phyloP scores from a whole-genome alignment of 2,113 vertebrate species.

The Lampris megalopsis region DNA sequence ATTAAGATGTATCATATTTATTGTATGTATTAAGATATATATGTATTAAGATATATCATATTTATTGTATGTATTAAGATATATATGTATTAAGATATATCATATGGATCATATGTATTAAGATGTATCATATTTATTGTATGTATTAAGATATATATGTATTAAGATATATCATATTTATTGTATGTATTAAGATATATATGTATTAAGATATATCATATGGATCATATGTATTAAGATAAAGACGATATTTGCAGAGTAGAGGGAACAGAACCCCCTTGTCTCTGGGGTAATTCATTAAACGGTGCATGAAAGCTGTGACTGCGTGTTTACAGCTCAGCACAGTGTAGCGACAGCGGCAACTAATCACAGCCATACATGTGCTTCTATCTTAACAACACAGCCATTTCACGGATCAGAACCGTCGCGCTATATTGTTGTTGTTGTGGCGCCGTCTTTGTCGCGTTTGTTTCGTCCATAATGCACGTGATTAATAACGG shows the following conservation, averaged over 20 bases:
- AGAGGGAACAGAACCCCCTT: conserved; percentile 83
- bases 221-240: too few species aligned
- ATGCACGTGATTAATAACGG: conserved; percentile 48
- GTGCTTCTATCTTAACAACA: conserved; percentile 54
- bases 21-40: too few species aligned
- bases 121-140: neutral
- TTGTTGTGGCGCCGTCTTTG: conserved; percentile 20
- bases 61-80: too few species aligned
- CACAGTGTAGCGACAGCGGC: conserved; percentile 44
- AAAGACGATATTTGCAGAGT: conserved; percentile 40
- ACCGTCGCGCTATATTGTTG: conserved; percentile 50
- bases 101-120: too few species aligned
- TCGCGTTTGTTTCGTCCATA: conserved; percentile 30
- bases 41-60: neutral
- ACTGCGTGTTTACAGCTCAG: conserved; percentile 74
- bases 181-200: too few species aligned
- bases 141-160: too few species aligned
- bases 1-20: too few species aligned
- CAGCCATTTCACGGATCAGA: conserved; percentile 67
- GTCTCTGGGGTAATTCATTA: conserved; percentile 89
- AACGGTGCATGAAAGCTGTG: conserved; percentile 87
- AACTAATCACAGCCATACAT: conserved; percentile 59
- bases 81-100: too few species aligned
- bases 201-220: too few species aligned
- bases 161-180: too few species aligned